These are phyloP conservation scores for Coranthus polyacanthus DNA, from an alignment of 2,797 vertebrate species.

Conservation along the genomic window DNA sequence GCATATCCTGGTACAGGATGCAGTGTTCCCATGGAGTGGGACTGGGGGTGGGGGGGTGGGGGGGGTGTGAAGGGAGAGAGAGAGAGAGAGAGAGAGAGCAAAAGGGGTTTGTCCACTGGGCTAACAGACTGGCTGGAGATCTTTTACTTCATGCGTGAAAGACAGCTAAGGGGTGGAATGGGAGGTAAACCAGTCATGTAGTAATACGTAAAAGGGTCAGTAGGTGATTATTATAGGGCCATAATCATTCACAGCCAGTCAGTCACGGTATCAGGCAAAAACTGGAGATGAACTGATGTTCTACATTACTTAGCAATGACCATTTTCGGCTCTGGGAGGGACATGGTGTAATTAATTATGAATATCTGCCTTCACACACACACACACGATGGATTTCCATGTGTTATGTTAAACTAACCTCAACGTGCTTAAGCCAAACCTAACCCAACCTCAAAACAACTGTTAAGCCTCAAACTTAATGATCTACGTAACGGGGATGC, in stretches of 20 bases:
- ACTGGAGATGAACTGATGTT: neutral
- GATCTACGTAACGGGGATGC: no score
- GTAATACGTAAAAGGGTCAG: conserved; percentile 16
- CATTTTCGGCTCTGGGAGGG: conserved; percentile 3
- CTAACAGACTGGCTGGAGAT: conserved; percentile 64
- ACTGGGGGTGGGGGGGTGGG: conserved; percentile 25
- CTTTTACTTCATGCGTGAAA: conserved; percentile 58
- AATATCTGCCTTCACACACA: neutral
- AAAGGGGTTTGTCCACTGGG: neutral
- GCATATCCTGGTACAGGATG: conserved; percentile 69
- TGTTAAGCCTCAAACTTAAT: no score
- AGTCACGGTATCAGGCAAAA: no score
- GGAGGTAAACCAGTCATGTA: conserved; percentile 3
- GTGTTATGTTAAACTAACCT: no score
- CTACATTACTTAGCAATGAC: neutral
- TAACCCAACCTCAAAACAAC: no score
- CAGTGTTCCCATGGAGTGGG: conserved; percentile 50
- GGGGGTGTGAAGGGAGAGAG: conserved; percentile 23
- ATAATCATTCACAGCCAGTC: neutral
- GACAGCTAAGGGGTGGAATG: conserved; percentile 23
- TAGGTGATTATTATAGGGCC: neutral
- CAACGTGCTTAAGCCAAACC: no score
- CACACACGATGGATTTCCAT: neutral
- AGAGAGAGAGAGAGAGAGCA: neutral
- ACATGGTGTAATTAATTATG: conserved; percentile 15